Base-by-base conservation (phyloP, 2,113 vertebrate genomes). In the Carlito syrichta region DNA sequence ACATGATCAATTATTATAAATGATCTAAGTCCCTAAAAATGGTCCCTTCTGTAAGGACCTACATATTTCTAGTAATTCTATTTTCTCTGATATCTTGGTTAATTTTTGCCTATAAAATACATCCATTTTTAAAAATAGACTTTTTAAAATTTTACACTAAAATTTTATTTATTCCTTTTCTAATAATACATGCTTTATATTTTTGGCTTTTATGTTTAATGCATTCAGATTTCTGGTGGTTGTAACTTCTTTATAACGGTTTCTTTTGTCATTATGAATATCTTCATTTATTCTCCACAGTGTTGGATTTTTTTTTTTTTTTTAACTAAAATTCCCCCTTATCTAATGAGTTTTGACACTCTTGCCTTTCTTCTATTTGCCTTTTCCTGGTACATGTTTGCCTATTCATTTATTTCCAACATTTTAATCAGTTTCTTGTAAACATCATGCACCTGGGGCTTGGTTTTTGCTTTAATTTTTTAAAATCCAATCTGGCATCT, bases 401-500 rank as follows among this genome's bases (percentile, higher is more conserved):
- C 54, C 74, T 92, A 1, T 52, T 5, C 48, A 30, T 91, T 96
- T 73, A 71, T 91, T 86, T 91, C 85, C 45, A 84, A 63, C 58
- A 93, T 93, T 94, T 87, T 69, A 74, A 69, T 90, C 77, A 40
- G 13, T 77, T 77, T 92, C 69, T 56, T 77, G 52, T 63, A 62
- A 96, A 56, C 32, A 32, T 63, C 20, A 1, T 90, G 23, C 54
- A 58, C 58, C 35, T 90, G 32, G 19, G 71, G 43, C 35, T 92
- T 74, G 32, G 16, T 58, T 97, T 97, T 78, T 73, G 20, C 78
- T 96, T 89, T 84, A 32, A 54, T 50, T 91, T 90, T 90, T 86
- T 91, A 91, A n/a, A n/a, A 45, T 56, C 68, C 14, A 35, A 52
- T 54, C 32, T 68, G 43, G 83, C 43, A 38, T 89, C 84, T 81